These are phyloP conservation scores for Phymastichus coffea DNA, from an alignment of 1,140 invertebrate species.

Conservation along the genomic window DNA sequence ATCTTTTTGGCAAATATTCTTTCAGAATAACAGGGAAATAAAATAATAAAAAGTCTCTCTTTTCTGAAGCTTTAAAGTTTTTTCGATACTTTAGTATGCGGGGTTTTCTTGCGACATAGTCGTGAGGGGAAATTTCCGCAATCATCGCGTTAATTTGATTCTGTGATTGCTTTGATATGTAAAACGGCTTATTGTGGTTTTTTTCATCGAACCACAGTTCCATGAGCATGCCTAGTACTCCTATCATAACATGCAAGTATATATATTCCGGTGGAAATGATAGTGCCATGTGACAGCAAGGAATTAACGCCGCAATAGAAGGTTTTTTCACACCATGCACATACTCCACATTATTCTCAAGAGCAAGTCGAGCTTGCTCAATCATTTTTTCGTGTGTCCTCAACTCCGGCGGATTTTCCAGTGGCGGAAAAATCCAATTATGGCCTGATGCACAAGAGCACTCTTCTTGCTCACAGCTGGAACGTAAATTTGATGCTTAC, in stretches of 20 bases:
- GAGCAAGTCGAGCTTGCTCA: not conserved
- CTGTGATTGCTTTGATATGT: constrained; percentile 7
- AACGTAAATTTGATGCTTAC: constrained; percentile 24
- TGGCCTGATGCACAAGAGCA: constrained; percentile 1
- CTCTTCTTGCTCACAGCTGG: constrained; percentile 22
- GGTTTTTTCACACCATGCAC: constrained; percentile 20
- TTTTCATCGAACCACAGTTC: constrained; percentile 9
- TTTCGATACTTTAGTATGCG: not conserved
- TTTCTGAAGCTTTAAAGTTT: too few relatives aligned
- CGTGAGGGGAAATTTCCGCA: not conserved
- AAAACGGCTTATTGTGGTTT: constrained; percentile 15
- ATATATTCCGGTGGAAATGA: constrained; percentile 26
- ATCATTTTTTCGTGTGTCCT: too few relatives aligned
- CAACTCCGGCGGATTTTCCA: not conserved
- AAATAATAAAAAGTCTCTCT: too few relatives aligned
- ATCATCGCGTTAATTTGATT: constrained; percentile 2
- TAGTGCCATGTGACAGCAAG: constrained; percentile 17
- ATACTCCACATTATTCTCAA: not conserved
- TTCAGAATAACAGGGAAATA: too few relatives aligned
- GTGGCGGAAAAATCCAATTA: constrained; percentile 1
- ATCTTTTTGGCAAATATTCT: too few relatives aligned
- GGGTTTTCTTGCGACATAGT: constrained; percentile 11
- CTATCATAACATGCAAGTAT: constrained; percentile 24
- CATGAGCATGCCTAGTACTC: constrained; percentile 15
- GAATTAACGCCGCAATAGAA: constrained; percentile 11